Percentiles rank a stretch among this genome's conserved stretches.
Conservation (phyloP, 2,888 invertebrate species). For the Frankliniella fusca region DNA sequence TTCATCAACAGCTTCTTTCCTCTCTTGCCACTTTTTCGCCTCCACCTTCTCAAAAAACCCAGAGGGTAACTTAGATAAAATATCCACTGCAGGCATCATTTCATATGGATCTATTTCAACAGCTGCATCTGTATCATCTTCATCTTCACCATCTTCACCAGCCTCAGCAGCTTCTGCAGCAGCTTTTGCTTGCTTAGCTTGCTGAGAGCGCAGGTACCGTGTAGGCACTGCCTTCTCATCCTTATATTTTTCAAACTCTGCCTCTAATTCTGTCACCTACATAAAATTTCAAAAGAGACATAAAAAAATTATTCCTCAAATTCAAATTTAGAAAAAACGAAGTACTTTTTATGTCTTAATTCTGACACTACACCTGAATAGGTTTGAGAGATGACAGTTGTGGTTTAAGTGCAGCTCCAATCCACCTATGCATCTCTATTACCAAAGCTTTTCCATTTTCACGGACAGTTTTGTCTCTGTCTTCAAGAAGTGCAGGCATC, state of each 20-base stretch:
- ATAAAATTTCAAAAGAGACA: slow-evolving; percentile 29
- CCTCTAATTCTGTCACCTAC: slow-evolving; percentile 76
- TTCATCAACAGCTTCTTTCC: slow-evolving; percentile 85
- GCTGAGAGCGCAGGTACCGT: slow-evolving; percentile 77
- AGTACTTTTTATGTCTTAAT: not conserved
- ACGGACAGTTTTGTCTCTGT: slow-evolving; percentile 85
- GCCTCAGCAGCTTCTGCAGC: slow-evolving; percentile 49
- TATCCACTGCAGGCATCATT: slow-evolving; percentile 85
- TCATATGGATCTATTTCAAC: slow-evolving; percentile 84
- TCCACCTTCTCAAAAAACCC: slow-evolving; percentile 93
- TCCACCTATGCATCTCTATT: slow-evolving; percentile 92
- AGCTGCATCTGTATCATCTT: slow-evolving; percentile 52
- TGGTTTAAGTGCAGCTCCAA: slow-evolving; percentile 74
- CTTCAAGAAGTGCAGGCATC: slow-evolving; percentile 75
- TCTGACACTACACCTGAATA: slow-evolving; percentile 57
- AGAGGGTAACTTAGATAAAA: slow-evolving; percentile 86
- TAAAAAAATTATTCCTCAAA: not conserved
- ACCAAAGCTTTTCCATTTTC: slow-evolving; percentile 88
- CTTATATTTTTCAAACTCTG: slow-evolving; percentile 73
- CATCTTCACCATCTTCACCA: slow-evolving; percentile 58
- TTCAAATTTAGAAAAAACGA: not conserved
- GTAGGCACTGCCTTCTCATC: slow-evolving; percentile 64
- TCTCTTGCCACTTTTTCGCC: slow-evolving; percentile 94
- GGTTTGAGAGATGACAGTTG: slow-evolving; percentile 84
- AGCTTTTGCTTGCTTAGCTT: slow-evolving; percentile 60